These are phyloP conservation scores for Helicorthomorpha holstii DNA, from an alignment of 1,140 invertebrate genomes.

Conservation along the genomic window DNA sequence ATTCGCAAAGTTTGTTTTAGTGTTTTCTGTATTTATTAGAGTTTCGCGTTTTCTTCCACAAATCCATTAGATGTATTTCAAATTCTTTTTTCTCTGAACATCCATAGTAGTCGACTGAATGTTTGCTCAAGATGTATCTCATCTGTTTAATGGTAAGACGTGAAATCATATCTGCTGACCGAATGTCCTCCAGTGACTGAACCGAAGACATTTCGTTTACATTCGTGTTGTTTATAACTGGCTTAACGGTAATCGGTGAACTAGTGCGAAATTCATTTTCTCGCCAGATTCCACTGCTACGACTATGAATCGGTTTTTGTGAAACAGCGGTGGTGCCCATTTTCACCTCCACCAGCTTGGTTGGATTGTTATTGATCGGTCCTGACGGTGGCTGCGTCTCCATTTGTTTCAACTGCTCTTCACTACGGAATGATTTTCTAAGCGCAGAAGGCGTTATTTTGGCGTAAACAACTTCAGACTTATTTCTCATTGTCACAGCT, in stretches of 20 bases:
- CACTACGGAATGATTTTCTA: not conserved
- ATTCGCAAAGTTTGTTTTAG: too few relatives aligned
- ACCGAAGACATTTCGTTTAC: not conserved
- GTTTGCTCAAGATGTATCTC: conserved; percentile 57
- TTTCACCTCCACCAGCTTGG: not conserved
- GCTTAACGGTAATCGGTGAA: too few relatives aligned
- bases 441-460: not conserved
- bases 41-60: conserved; percentile 68
- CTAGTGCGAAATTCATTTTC: too few relatives aligned
- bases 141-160: conserved; percentile 29
- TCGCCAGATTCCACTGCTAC: too few relatives aligned
- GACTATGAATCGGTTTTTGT: not conserved
- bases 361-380: not conserved
- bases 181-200: not conserved
- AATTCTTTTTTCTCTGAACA: conserved; percentile 71
- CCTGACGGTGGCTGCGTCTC: not conserved
- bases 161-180: conserved; percentile 22
- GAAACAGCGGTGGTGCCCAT: not conserved
- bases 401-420: not conserved
- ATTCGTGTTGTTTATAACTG: not conserved
- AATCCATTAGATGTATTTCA: conserved; percentile 45
- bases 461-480: not conserved
- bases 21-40: too few relatives aligned
- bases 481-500: not conserved
- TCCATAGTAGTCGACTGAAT: conserved; percentile 72